Evolutionary conservation across 2,888 invertebrate species (phyloP), one percentile per base, ranked within the genome.

Genomic region (Tinea semifulvella): DNA sequence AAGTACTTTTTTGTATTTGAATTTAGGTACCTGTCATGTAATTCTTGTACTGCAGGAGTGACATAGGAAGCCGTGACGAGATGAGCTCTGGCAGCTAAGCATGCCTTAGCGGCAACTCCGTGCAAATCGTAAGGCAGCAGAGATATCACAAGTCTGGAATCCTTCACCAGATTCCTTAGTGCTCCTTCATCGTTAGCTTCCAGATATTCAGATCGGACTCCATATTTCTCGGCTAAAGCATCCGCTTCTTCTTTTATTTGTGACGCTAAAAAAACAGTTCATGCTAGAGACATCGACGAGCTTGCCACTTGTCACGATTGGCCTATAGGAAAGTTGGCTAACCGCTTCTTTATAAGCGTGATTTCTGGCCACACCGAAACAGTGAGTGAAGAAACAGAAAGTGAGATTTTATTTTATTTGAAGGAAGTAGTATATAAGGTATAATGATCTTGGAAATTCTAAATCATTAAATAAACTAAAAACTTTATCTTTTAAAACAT

Each of bases 21-120:
- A n/a, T n/a, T n/a, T n/a, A n/a, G n/a, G n/a, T n/a, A n/a, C n/a
- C n/a, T n/a, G 28, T 91, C 80, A 57, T 97, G 89, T 7, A 97
- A 71, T 1, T 86, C 86, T 56, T 85, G 87, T 55, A 99, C 91
- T 57, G 91, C 89, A 1, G 94, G 90, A 8, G 91, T 90, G 46
- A 94, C 87, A 60, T 99, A 99, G 48, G 96, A 97, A 0, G 98
- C 97, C 0, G 99, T 99, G 13, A 99, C 96, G 88, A 99, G 88
- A 65, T 99, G 94, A 0, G 90, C 91, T 49, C 88, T 86, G 48
- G 90, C 85, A n/a, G 85, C 84, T 43, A 99, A 91, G 63, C 98
- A 99, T 13, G 89, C 87, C 56, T 88, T 86, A 0, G 98, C 98
- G 2, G 92, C 88, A 3, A 88, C 79, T 0, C 93, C 91, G 65